Base-by-base conservation (phyloP, 1,140 invertebrate genomes). In the Muscidifurax raptorellus region DNA sequence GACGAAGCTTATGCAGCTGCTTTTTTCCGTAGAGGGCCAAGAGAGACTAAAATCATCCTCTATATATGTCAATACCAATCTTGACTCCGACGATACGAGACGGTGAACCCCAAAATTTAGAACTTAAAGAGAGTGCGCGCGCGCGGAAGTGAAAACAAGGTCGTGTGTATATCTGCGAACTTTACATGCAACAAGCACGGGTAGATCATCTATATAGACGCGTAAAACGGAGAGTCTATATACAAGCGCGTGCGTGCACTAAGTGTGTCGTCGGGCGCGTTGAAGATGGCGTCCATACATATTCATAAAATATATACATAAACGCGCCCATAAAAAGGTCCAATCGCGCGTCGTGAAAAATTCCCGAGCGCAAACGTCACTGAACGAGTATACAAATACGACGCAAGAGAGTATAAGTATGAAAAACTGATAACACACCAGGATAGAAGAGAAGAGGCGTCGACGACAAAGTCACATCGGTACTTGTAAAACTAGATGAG, bases 281-380 rank as follows among this genome's bases (percentile, higher is more conserved):
- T 32, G 80, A 81, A 81, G 80, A 81, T 81, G 80, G 67, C 80
- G 69, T n/a, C 40, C 9, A 40, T 40, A 10, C 36, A 40, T n/a
- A 40, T n/a, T n/a, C 40, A 13, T 40, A 27, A 75, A 27, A 3
- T 59, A 13, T 40, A 27, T 3, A 13, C 74, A 27, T 3, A 32
- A 59, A 32, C 47, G 15, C 18, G 52, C 12, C 28, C 44, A 47
- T 18, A 18, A 3, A 13, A 15, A 13, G 44, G 15, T 12, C 44
- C 13, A 10, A 47, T 47, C 10, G 13, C 13, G 13, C 44, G 36
- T 15, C 44, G 44, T n/a, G n/a, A n/a, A 1, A 47, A 40, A 9
- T 40, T 40, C 7, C 36, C 36, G 36, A 47, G 44, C 13, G 44
- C 2, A n/a, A 59, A 7, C 52, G 52, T 59, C 52, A 59, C 52